Conservation (phyloP, 35 echinoderm and acorn worm species). For the Eucidaris tribuloides region DNA sequence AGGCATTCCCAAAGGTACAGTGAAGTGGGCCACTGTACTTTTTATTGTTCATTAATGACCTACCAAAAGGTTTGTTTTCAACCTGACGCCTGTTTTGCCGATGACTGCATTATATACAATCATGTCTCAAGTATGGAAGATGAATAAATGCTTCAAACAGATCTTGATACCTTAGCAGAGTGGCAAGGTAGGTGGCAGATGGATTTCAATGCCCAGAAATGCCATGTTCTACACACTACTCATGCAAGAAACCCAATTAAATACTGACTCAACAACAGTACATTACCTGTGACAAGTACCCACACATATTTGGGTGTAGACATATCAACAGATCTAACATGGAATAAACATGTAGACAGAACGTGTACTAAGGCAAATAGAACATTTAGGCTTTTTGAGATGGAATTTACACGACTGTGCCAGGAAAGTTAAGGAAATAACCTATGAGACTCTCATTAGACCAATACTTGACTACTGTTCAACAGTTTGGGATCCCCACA, state of each 20-base stretch:
- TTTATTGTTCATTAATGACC: slow-evolving; percentile 14
- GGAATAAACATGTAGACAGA: too few relatives aligned
- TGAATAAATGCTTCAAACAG: not conserved
- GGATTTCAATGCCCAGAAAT: not conserved
- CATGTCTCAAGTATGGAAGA: not conserved
- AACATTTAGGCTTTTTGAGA: too few relatives aligned
- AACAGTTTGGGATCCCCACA: too few relatives aligned
- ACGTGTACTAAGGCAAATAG: too few relatives aligned
- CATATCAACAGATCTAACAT: too few relatives aligned
- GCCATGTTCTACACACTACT: not conserved
- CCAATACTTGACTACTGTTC: too few relatives aligned
- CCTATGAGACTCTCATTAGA: too few relatives aligned
- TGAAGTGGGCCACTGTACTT: not conserved
- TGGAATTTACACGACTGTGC: too few relatives aligned
- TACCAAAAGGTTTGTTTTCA: not conserved
- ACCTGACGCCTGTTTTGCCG: not conserved
- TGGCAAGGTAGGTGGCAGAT: not conserved
- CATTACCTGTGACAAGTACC: too few relatives aligned
- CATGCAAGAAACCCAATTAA: not conserved
- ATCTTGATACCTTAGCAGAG: not conserved
- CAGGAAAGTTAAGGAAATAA: too few relatives aligned
- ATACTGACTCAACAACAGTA: too few relatives aligned
- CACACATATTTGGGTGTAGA: too few relatives aligned
- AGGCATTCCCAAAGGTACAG: slow-evolving; percentile 14
- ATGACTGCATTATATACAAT: not conserved